Evolutionary conservation across 2,113 vertebrate species (phyloP), one percentile per base, ranked within the genome.

Genomic region (Crotalus tigris): DNA sequence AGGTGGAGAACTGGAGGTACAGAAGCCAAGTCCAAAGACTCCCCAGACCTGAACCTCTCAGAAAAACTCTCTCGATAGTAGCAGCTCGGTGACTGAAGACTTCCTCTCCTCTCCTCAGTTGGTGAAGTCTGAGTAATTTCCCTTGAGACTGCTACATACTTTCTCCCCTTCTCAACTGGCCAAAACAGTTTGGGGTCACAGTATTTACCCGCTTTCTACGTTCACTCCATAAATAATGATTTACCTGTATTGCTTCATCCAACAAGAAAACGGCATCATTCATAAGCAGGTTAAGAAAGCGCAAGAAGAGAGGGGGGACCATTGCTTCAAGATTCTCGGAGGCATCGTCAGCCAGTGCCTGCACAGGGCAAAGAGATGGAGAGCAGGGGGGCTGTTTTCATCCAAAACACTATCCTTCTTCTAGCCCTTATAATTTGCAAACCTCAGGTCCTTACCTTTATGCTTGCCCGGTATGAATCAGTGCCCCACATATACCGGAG

Each of bases 201-300:
- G 13, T 58, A 49, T 19, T 33, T 23, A 12, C 15, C 12, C 11
- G 0, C 54, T 87, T 59, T 33, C 24, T 9, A 1, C 39, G 9
- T 9, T 69, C 17, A 26, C 17, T 2, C 24, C 46, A 64, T 64
- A 10, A 39, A 46, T 55, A 33, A 53, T 1, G 93, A 93, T 94
- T 92, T 95, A 99, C 99, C 99, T 99, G 99, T 97, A 99, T 99
- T 91, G 99, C 99, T 97, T 99, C 99, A 93, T 99, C 99, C 96
- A 99, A 93, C n/a, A 99, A 97, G 95, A 99, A 99, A 92, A 99
- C 98, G 90, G 99, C 99, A 95, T 99, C 99, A 0, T 99, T 99
- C 98, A 99, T 99, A 59, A 99, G 97, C 94, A 99, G 95, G 93
- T 99, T 99, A 54, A 99, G 98, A 96, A 99, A 99, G 95, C 99